Percentiles rank a stretch among this genome's conserved stretches.
Conservation (phyloP, 2,113 vertebrate species). For the Turdus rufiventris region DNA sequence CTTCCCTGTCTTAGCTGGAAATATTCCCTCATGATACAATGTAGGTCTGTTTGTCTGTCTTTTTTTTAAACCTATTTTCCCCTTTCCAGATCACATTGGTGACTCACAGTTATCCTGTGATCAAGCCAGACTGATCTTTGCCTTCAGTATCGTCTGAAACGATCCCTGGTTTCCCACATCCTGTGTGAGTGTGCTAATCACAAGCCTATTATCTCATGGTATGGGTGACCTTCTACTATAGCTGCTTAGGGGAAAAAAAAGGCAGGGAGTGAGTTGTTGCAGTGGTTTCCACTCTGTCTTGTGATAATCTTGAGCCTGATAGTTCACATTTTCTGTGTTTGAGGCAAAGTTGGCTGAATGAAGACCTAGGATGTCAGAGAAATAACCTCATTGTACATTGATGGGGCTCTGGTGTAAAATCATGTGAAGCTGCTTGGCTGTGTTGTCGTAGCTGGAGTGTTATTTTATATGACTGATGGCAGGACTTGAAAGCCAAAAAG, state of each 20-base stretch:
- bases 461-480: neutral
- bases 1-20: neutral
- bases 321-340: neutral
- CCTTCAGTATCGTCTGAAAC: neutral
- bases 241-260: neutral
- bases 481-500: neutral
- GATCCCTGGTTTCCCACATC: conserved; percentile 58
- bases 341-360: neutral
- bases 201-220: conserved; percentile 18
- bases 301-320: conserved; percentile 16
- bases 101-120: conserved; percentile 49
- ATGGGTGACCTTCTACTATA: neutral
- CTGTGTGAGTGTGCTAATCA: conserved; percentile 48
- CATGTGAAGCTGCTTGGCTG: neutral
- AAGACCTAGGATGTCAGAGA: neutral
- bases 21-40: neutral
- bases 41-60: neutral
- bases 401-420: neutral
- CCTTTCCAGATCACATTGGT: neutral
- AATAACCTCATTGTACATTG: neutral
- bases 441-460: neutral
- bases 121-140: conserved; percentile 32
- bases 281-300: neutral
- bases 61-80: neutral
- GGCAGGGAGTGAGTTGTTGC: neutral